Percentiles rank a stretch among this genome's conserved stretches.
phyloP scores from a whole-genome alignment of 2,797 vertebrate genomes.

The Bradypus variegatus region DNA sequence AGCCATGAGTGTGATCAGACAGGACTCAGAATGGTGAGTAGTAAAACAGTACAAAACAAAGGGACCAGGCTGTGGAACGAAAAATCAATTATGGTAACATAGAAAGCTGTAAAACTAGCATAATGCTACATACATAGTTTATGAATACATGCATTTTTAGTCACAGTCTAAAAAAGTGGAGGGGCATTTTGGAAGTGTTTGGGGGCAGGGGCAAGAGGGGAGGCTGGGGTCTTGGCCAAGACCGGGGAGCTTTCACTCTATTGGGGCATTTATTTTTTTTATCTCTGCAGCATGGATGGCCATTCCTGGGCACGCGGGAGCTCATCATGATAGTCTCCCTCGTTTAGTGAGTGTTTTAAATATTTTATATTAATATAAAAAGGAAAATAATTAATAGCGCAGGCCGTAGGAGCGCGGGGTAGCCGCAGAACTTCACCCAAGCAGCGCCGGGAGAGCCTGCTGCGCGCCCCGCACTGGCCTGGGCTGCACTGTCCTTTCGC shows the following conservation, averaged over 20 bases:
- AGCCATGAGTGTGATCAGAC: background rate
- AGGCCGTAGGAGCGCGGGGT: too few species aligned
- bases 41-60: background rate
- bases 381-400: too few species aligned
- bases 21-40: background rate
- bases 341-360: background rate
- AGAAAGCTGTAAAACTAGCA: background rate
- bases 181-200: background rate
- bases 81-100: background rate
- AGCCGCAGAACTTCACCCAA: too few species aligned
- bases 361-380: background rate
- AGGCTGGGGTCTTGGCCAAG: too few species aligned
- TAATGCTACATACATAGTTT: background rate
- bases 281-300: too few species aligned
- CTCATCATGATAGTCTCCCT: too few species aligned
- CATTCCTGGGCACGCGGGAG: background rate
- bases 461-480: too few species aligned
- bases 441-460: too few species aligned
- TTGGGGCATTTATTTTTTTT: background rate
- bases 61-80: background rate
- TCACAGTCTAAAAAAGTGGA: background rate
- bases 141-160: too few species aligned
- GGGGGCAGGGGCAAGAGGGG: too few species aligned
- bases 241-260: background rate
- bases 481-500: background rate